Evolutionary conservation across 2,888 invertebrate species (phyloP).

Genomic region (Temnothorax ravouxi): DNA sequence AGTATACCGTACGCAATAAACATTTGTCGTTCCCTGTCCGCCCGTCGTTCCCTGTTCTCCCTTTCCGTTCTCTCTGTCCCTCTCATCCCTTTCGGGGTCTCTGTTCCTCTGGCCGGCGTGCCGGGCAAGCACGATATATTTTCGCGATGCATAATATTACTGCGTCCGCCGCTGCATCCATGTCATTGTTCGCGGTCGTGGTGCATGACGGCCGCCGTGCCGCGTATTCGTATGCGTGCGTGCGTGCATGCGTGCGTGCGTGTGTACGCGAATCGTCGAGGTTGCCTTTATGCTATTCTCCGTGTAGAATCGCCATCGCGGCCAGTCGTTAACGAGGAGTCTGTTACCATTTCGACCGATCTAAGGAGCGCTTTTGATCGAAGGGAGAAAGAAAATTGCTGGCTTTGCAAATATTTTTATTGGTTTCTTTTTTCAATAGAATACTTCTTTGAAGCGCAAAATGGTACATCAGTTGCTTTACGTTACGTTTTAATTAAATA

Average conservation of each 20-base stretch:
- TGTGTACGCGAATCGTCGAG: slow-evolving; percentile 20
- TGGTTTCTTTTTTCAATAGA: not conserved
- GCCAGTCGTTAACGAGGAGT: slow-evolving; percentile 45
- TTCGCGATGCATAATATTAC: slow-evolving; percentile 82
- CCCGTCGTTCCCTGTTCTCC: slow-evolving; percentile 35
- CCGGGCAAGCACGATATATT: slow-evolving; percentile 77
- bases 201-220: slow-evolving; percentile 79
- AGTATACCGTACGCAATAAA: slow-evolving; percentile 41
- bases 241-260: slow-evolving; percentile 33
- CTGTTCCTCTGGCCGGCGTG: slow-evolving; percentile 61
- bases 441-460: not conserved
- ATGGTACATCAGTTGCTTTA: not conserved
- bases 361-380: not conserved
- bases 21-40: slow-evolving; percentile 51
- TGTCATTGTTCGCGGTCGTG: slow-evolving; percentile 83
- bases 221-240: slow-evolving; percentile 57
- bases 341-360: slow-evolving; percentile 27
- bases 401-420: not conserved
- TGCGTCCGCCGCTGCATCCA: slow-evolving; percentile 82
- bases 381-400: not conserved
- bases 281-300: slow-evolving; percentile 13
- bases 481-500: slow-evolving; percentile 1
- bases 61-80: slow-evolving; percentile 13
- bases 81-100: slow-evolving; percentile 10
- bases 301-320: slow-evolving; percentile 8